phyloP scores from a whole-genome alignment of 2,888 invertebrate genomes.

The Acleris literana region DNA sequence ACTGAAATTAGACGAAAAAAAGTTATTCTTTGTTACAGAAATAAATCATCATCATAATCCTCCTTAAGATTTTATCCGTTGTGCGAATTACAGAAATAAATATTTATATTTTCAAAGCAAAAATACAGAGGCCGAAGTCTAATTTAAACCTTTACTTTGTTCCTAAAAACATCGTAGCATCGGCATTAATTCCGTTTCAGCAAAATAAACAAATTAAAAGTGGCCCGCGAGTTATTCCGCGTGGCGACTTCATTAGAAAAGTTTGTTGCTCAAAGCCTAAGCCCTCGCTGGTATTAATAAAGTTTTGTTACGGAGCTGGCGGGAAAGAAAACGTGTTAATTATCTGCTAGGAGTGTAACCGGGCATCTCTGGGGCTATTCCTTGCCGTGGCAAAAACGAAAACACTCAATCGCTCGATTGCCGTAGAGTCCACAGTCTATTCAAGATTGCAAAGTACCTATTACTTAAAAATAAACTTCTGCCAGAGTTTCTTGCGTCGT shows the following conservation, averaged over 20 bases:
- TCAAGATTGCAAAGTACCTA: too few species aligned
- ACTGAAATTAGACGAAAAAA: background rate
- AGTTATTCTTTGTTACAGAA: background rate
- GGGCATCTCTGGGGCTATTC: slow-evolving; percentile 33
- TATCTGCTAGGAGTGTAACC: slow-evolving; percentile 58
- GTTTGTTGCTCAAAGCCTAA: slow-evolving; percentile 79
- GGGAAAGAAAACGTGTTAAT: slow-evolving; percentile 81
- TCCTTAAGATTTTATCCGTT: too few species aligned
- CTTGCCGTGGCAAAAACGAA: too few species aligned
- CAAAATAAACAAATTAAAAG: slow-evolving; percentile 76
- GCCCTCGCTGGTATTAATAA: slow-evolving; percentile 79
- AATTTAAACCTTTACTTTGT: slow-evolving; percentile 35
- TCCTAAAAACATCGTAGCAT: slow-evolving; percentile 25
- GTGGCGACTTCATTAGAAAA: slow-evolving; percentile 81
- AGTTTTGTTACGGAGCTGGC: slow-evolving; percentile 74
- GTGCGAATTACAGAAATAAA: background rate
- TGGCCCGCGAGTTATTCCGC: slow-evolving; percentile 73
- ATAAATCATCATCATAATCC: too few species aligned
- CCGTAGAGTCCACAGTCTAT: too few species aligned
- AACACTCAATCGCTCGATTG: too few species aligned
- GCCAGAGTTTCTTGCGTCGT: too few species aligned
- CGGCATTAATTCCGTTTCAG: slow-evolving; percentile 33
- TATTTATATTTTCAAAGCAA: slow-evolving; percentile 5
- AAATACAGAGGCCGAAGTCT: slow-evolving; percentile 19
- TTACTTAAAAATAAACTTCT: too few species aligned